Evolutionary conservation across 2,888 invertebrate species (phyloP).

Genomic region (Sinotaia quadrata): DNA sequence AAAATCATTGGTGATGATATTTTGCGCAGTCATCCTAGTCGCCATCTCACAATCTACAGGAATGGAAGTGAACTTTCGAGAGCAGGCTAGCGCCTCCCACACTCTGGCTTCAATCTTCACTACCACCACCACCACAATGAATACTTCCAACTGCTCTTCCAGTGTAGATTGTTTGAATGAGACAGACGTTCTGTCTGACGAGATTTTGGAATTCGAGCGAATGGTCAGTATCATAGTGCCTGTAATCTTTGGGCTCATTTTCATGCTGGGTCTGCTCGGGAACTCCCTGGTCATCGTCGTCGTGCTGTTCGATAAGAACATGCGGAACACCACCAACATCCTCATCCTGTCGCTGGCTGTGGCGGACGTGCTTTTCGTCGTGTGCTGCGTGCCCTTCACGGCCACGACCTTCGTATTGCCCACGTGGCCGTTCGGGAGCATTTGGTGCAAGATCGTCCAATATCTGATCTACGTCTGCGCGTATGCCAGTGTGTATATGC

Average conservation of each 20-base stretch:
- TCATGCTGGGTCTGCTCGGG: slow-evolving; percentile 89
- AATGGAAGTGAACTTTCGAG: too few species aligned
- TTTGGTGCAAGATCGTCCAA: slow-evolving; percentile 92
- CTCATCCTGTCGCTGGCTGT: slow-evolving; percentile 91
- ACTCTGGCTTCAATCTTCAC: too few species aligned
- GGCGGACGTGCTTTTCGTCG: slow-evolving; percentile 91
- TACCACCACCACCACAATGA: background rate
- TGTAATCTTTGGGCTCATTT: slow-evolving; percentile 87
- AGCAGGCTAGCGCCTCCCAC: too few species aligned
- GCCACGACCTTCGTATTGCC: slow-evolving; percentile 90
- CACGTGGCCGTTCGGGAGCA: slow-evolving; percentile 91
- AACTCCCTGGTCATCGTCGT: slow-evolving; percentile 91
- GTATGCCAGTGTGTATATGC: slow-evolving; percentile 73
- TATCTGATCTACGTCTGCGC: slow-evolving; percentile 93
- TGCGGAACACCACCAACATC: slow-evolving; percentile 93
- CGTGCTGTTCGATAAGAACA: slow-evolving; percentile 88
- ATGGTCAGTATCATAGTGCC: slow-evolving; percentile 65
- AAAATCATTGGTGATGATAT: too few species aligned
- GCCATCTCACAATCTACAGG: too few species aligned
- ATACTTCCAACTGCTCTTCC: slow-evolving; percentile 3
- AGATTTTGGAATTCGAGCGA: slow-evolving; percentile 82
- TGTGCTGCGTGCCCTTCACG: slow-evolving; percentile 95
- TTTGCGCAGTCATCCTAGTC: too few species aligned
- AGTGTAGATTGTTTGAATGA: background rate
- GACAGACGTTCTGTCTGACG: slow-evolving; percentile 65